Conservation (phyloP, 2,113 vertebrate species). For the Aegotheles bennettii region DNA sequence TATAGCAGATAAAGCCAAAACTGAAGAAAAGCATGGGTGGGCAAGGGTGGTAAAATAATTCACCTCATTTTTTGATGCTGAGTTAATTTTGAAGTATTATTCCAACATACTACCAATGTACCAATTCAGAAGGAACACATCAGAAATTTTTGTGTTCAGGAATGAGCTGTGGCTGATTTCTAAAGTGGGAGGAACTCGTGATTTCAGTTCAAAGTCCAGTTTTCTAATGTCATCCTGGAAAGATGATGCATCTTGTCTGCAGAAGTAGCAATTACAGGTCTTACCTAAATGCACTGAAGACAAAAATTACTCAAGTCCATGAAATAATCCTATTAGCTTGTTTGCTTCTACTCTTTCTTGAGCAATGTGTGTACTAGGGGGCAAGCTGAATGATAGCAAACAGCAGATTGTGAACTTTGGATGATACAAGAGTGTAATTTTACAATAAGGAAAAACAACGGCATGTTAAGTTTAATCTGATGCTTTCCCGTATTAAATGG, state of each 20-base stretch:
- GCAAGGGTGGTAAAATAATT: neutral
- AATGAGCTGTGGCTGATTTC: neutral
- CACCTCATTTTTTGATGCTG: neutral
- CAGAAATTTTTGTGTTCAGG: neutral
- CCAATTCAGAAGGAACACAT: neutral
- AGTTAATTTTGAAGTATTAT: neutral
- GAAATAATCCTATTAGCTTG: neutral
- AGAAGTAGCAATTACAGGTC: neutral
- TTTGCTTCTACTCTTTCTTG: neutral
- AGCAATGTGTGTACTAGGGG: neutral
- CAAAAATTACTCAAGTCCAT: neutral
- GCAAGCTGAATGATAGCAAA: neutral
- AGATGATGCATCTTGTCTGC: neutral
- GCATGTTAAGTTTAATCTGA: neutral
- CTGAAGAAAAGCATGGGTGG: accelerated
- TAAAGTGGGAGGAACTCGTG: neutral
- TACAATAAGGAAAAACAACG: neutral
- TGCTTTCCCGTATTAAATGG: neutral
- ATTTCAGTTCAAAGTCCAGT: neutral
- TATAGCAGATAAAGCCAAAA: neutral
- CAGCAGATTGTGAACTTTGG: neutral
- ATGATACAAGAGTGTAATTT: neutral
- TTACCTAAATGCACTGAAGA: neutral
- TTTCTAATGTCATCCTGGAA: neutral
- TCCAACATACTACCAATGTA: neutral